These are phyloP conservation scores for Phoenoteleia sp. DNA, from an alignment of 2,888 invertebrate genomes.

Conservation along the genomic window DNA sequence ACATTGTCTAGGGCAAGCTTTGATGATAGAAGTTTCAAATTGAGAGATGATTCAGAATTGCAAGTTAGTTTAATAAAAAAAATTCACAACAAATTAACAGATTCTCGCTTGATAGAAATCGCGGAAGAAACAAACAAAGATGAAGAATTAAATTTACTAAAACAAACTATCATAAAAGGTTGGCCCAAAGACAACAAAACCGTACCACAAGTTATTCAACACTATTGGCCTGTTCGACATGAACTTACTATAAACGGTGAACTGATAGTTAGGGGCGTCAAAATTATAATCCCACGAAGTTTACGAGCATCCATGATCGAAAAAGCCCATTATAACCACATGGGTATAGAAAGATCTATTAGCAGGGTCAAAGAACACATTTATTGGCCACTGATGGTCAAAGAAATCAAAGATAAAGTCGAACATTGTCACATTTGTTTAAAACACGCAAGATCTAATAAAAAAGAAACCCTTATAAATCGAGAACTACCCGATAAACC, in stretches of 20 bases:
- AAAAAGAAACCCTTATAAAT: constrained; percentile 72
- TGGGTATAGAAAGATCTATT: constrained; percentile 65
- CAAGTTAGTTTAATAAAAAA: constrained; percentile 76
- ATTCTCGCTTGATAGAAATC: no score
- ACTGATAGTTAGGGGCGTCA: constrained; percentile 66
- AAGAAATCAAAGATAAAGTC: constrained; percentile 69
- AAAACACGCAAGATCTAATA: constrained; percentile 59
- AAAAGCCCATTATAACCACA: constrained; percentile 56
- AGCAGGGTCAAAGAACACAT: constrained; percentile 56
- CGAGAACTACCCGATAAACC: constrained; percentile 67
- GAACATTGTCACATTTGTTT: constrained; percentile 73
- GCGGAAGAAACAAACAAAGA: constrained; percentile 67
- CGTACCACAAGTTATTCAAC: constrained; percentile 42
- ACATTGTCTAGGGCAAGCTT: constrained; percentile 62
- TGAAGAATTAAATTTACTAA: constrained; percentile 67
- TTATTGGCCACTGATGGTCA: constrained; percentile 62
- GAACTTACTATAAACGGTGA: constrained; percentile 60
- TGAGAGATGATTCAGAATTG: constrained; percentile 53
- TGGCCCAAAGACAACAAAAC: constrained; percentile 75
- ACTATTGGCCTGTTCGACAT: constrained; percentile 58
- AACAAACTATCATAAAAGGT: constrained; percentile 63
- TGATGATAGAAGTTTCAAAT: constrained; percentile 21
- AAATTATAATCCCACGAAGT: constrained; percentile 61
- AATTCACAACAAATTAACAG: constrained; percentile 72
- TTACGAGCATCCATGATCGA: constrained; percentile 58